phyloP scores from a whole-genome alignment of 2,113 vertebrate species.

The Zosterops pallidus region DNA sequence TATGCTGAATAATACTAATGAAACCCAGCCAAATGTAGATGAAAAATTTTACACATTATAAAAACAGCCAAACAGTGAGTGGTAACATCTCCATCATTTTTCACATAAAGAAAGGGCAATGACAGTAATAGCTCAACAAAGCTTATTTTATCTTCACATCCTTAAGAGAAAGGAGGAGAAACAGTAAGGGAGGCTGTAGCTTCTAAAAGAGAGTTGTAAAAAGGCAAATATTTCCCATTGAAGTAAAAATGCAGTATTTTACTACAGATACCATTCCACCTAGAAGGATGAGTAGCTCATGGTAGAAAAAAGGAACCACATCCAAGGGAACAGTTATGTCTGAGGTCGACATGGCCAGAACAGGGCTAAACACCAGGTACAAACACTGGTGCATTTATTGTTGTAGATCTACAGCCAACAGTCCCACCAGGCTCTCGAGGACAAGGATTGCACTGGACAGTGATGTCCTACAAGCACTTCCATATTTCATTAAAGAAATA shows the following conservation, averaged over 20 bases:
- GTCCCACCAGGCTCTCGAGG: neutral
- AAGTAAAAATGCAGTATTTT: neutral
- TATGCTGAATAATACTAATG: neutral
- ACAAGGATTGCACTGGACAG: neutral
- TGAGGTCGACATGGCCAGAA: neutral
- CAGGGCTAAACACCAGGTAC: neutral
- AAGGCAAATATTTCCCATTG: neutral
- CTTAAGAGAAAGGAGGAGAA: neutral
- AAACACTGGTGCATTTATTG: neutral
- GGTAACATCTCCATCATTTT: neutral
- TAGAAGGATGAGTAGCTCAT: neutral
- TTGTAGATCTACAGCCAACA: neutral
- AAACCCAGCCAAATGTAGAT: neutral
- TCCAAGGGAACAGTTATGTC: neutral
- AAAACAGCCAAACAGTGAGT: neutral
- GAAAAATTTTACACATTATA: neutral
- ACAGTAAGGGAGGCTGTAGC: neutral
- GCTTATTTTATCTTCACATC: neutral
- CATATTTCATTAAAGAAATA: neutral
- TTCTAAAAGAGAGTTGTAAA: neutral
- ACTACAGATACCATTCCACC: neutral
- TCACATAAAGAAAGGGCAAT: neutral
- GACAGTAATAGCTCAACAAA: neutral
- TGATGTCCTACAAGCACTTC: neutral
- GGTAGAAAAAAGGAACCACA: neutral